Evolutionary conservation across 2,888 invertebrate species (phyloP).

Genomic region (Lissonota sp.): DNA sequence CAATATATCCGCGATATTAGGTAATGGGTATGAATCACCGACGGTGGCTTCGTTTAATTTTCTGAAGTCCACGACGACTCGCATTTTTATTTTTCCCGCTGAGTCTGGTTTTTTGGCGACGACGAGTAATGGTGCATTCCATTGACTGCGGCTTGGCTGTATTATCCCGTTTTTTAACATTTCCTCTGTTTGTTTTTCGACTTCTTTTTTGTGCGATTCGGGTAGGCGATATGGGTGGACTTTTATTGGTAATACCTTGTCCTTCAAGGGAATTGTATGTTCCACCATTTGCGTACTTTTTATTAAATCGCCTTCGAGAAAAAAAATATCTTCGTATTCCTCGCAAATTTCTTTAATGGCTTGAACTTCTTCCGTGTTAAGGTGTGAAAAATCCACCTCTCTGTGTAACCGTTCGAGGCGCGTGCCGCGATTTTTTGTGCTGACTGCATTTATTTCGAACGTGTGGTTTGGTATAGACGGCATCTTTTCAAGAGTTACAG

Average conservation of each 20-base stretch:
- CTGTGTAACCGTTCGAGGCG: no score
- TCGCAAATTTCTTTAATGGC: background rate
- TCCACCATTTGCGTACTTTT: background rate
- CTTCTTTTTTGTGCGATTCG: background rate
- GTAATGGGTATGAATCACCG: no score
- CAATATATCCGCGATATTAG: background rate
- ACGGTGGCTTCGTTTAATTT: no score
- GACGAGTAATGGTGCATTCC: background rate
- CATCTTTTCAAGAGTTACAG: no score
- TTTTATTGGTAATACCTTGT: background rate
- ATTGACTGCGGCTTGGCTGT: background rate
- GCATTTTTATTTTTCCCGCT: background rate
- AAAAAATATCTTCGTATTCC: background rate
- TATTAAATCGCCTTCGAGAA: background rate
- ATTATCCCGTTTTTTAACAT: background rate
- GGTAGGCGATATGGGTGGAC: slow-evolving; percentile 4
- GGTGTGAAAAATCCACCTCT: no score
- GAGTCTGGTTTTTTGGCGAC: background rate
- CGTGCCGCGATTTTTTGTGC: no score
- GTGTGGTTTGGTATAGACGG: no score
- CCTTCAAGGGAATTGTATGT: background rate
- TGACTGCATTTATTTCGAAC: no score
- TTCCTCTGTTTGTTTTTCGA: background rate
- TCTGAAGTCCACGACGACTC: no score
- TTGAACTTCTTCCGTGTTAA: no score